Evolutionary conservation across 2,797 vertebrate species (phyloP), one percentile per base, ranked within the genome.

Genomic region (Smutsia temminckii): DNA sequence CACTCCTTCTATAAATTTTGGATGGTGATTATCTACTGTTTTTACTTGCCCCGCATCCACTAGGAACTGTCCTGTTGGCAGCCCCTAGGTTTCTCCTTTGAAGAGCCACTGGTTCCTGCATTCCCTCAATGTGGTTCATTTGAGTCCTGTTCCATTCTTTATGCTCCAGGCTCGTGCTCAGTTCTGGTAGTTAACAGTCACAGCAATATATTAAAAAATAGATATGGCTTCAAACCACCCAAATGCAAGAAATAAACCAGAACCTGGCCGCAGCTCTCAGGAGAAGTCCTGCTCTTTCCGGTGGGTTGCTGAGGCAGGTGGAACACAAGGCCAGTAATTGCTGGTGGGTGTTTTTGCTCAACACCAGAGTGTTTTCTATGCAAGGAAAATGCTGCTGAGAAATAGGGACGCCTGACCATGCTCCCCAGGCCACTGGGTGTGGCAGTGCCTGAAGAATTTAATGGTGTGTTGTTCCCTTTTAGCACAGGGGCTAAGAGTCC

Each of bases 221-320:
- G 42, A 57, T 37, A 6, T 5, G n/a, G 7, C n/a, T n/a, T 75
- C 68, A 80, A 37, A 32, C 20, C 17, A 13, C 34, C 4, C 8
- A 9, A 20, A 3, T 37, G 27, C 61, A 55, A 55, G 9, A 32
- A 46, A 78, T 13, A 61, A 18, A 21, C 55, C 5, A 74, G 66
- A 55, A 69, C 9, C 18, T 13, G 3, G 4, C 14, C 13, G 57
- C 20, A 57, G 46, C 11, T 61, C 11, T 46, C 23, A 0, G 17
- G 46, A 78, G 71, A 53, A 18, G 3, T 1, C 25, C 13, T 11
- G 0, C 9, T 79, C 29, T 49, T 9, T 25, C 57, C 25, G 4
- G 10, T 1, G 25, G 7, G 18, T 14, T 23, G 10, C 63, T 37
- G n/a, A 18, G 7, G 16, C 20, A 13, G 0, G 2, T 11, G 8